Conservation (phyloP, 2,888 invertebrate species). For the Sminthurides aquaticus region DNA sequence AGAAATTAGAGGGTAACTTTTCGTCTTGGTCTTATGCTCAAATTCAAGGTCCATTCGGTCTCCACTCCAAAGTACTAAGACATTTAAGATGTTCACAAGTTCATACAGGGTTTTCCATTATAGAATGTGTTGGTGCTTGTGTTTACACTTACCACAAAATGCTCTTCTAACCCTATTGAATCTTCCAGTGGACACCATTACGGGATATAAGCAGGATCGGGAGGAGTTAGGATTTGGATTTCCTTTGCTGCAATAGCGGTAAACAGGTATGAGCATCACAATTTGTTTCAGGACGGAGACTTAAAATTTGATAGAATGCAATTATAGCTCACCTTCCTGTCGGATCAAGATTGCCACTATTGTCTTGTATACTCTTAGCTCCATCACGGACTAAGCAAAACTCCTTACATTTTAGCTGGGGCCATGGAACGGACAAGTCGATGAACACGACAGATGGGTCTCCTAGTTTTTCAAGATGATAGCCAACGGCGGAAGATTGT, state of each 20-base stretch:
- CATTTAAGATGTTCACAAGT: too few species aligned
- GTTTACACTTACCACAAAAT: slow-evolving; percentile 41
- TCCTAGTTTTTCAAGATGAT: slow-evolving; percentile 41
- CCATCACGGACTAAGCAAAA: slow-evolving; percentile 43
- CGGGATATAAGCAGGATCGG: slow-evolving; percentile 34
- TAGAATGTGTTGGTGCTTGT: too few species aligned
- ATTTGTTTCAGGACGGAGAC: not conserved
- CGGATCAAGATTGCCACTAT: slow-evolving; percentile 17
- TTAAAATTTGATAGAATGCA: not conserved
- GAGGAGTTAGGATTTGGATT: not conserved
- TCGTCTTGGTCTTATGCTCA: slow-evolving; percentile 36
- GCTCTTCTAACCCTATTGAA: slow-evolving; percentile 39
- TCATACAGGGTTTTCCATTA: too few species aligned
- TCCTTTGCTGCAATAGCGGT: slow-evolving; percentile 4
- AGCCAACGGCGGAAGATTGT: slow-evolving; percentile 20
- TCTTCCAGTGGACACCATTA: slow-evolving; percentile 40
- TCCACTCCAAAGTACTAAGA: slow-evolving; percentile 38
- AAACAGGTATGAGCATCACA: too few species aligned
- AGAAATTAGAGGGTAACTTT: slow-evolving; percentile 36
- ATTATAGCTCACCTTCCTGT: slow-evolving; percentile 26
- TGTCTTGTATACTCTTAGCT: slow-evolving; percentile 41
- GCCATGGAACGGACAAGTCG: slow-evolving; percentile 31
- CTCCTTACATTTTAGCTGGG: slow-evolving; percentile 36
- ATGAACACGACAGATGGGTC: slow-evolving; percentile 29
- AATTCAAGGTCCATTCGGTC: slow-evolving; percentile 43